These are phyloP conservation scores for Cotesia glomerata DNA, from an alignment of 1,140 invertebrate species.

Conservation along the genomic window DNA sequence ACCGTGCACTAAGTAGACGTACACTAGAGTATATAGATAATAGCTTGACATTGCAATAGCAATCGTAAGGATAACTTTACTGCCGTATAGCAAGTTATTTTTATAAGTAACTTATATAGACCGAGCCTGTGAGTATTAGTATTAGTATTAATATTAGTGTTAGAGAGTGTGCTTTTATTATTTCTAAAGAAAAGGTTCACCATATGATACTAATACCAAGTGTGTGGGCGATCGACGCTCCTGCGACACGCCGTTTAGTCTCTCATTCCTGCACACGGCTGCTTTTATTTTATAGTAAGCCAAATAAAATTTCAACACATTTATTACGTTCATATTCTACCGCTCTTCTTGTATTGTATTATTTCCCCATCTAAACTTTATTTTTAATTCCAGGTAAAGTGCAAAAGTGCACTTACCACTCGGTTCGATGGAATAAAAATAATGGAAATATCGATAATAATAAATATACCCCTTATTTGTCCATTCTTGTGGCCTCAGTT, in stretches of 20 bases:
- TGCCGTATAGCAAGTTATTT: not conserved
- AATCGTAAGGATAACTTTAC: constrained; percentile 23
- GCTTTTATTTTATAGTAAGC: not conserved
- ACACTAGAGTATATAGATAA: constrained; percentile 12
- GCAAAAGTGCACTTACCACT: not conserved
- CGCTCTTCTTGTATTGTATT: not conserved
- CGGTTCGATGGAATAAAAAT: not conserved
- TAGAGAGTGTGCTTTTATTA: not conserved
- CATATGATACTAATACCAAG: not conserved
- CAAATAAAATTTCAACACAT: not conserved
- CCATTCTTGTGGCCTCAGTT: constrained; percentile 16
- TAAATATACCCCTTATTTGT: constrained; percentile 15
- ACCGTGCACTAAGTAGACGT: not conserved
- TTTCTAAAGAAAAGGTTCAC: constrained; percentile 7
- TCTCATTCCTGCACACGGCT: not conserved
- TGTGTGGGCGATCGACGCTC: constrained; percentile 27
- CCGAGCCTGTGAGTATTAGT: too few relatives aligned
- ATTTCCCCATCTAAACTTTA: not conserved
- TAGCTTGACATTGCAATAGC: constrained; percentile 14
- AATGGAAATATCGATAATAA: not conserved
- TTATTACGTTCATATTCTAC: not conserved
- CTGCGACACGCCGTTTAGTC: not conserved
- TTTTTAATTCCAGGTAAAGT: not conserved
- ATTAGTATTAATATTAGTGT: too few relatives aligned
- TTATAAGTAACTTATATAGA: not conserved